Percentiles rank a stretch among this genome's conserved stretches.
These are phyloP conservation scores for Drosophila merina DNA, from an alignment of 2,888 invertebrate genomes.

Conservation along the genomic window DNA sequence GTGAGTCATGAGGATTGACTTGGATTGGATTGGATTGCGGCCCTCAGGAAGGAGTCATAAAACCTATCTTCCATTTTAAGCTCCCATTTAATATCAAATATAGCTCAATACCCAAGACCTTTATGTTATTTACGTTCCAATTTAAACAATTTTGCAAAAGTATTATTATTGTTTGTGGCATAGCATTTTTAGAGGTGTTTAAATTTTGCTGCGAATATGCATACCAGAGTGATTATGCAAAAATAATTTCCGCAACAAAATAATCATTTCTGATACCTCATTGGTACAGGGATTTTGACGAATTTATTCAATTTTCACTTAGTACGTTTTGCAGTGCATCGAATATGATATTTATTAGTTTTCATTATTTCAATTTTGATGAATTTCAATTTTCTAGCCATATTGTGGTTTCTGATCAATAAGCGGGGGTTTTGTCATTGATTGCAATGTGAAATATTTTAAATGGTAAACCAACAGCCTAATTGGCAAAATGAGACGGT, in stretches of 20 bases:
- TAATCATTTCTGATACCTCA: conserved; percentile 45
- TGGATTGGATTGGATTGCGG: neutral
- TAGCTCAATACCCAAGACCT: neutral
- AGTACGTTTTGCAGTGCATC: conserved; percentile 33
- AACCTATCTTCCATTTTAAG: neutral
- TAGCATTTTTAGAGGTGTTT: conserved; percentile 44
- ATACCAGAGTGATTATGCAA: conserved; percentile 57
- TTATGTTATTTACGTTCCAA: conserved; percentile 51
- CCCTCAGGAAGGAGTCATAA: too few species aligned
- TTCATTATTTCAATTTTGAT: conserved; percentile 46
- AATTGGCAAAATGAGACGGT: neutral
- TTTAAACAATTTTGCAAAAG: conserved; percentile 28
- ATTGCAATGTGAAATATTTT: neutral
- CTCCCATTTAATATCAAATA: neutral
- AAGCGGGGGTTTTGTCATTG: neutral
- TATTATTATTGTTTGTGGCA: conserved; percentile 29
- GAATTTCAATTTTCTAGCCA: conserved; percentile 31
- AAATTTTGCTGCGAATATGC: conserved; percentile 16
- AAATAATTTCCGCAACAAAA: conserved; percentile 66
- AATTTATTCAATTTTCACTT: conserved; percentile 23
- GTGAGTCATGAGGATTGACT: conserved; percentile 45
- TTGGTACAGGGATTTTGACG: conserved; percentile 6
- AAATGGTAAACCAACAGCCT: neutral
- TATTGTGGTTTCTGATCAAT: conserved; percentile 48
- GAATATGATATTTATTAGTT: conserved; percentile 51